Conservation (phyloP, 92 coral and sea anemone species). For the Pocillopora grandis region DNA sequence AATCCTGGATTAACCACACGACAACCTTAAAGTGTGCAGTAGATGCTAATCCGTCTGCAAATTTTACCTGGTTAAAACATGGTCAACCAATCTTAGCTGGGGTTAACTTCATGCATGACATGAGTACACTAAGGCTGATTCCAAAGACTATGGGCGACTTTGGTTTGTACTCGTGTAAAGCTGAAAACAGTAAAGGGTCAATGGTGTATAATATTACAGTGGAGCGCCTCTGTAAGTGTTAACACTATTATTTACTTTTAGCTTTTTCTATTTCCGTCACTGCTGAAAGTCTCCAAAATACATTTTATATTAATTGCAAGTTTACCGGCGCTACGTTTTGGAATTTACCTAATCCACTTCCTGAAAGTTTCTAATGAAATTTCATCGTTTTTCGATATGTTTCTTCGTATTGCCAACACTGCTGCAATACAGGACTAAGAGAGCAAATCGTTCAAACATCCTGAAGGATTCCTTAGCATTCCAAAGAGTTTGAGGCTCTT, state of each 20-base stretch:
- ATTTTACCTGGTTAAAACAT: constrained; percentile 24
- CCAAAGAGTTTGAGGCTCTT: too few relatives aligned
- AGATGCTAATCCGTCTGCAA: constrained; percentile 15
- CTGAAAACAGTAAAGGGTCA: constrained; percentile 24
- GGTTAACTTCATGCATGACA: not conserved
- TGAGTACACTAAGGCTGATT: not conserved
- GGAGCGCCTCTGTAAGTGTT: constrained; percentile 20
- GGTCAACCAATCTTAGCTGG: not conserved
- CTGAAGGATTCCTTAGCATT: too few relatives aligned
- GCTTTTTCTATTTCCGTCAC: not conserved
- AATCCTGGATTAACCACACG: constrained; percentile 3
- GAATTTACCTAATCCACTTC: too few relatives aligned
- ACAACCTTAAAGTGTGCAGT: constrained; percentile 2
- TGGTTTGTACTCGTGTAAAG: constrained; percentile 30
- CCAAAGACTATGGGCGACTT: constrained; percentile 2
- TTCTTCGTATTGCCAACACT: too few relatives aligned
- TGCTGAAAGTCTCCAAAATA: not conserved
- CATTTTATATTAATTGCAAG: not conserved
- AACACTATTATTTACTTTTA: not conserved
- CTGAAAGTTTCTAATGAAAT: too few relatives aligned
- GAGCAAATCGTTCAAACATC: too few relatives aligned
- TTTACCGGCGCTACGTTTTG: not conserved
- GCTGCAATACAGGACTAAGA: too few relatives aligned
- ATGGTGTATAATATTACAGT: constrained; percentile 18
- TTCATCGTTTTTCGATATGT: too few relatives aligned